Evolutionary conservation across 2,113 vertebrate genomes (phyloP).

Genomic region (Deroptyus accipitrinus): DNA sequence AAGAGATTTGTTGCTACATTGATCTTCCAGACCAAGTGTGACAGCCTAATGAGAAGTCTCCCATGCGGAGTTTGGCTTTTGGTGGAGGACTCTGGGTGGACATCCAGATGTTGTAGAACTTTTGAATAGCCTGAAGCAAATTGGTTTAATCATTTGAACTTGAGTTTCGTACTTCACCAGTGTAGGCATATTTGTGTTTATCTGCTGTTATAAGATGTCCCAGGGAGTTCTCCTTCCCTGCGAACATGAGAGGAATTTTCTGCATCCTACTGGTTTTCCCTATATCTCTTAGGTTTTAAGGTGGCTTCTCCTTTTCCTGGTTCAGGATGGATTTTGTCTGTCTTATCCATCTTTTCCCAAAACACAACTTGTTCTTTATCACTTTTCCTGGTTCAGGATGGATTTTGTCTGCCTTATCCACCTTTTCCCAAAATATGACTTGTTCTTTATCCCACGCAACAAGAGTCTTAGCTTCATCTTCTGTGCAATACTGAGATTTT

Average conservation of each 20-base stretch:
- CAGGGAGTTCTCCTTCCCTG: neutral
- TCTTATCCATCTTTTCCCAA: neutral
- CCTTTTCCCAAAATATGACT: neutral
- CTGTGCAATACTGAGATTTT: neutral
- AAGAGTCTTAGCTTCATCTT: neutral
- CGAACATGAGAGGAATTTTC: neutral
- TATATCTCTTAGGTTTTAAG: neutral
- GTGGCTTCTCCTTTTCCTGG: neutral
- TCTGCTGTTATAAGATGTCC: accelerated
- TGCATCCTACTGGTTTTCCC: neutral
- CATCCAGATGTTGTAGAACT: neutral
- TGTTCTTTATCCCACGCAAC: neutral
- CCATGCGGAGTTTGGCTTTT: neutral
- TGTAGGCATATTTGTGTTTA: neutral
- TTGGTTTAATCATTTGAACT: neutral
- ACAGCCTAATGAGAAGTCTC: neutral
- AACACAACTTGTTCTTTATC: accelerated
- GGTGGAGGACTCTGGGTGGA: neutral
- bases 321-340: neutral
- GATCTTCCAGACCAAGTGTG: neutral
- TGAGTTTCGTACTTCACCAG: neutral
- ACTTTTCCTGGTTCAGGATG: neutral
- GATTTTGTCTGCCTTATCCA: neutral
- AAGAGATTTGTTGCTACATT: accelerated
- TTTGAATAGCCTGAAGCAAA: neutral